Conservation (phyloP, 2,888 invertebrate genomes). For the Adelognathus sp. region DNA sequence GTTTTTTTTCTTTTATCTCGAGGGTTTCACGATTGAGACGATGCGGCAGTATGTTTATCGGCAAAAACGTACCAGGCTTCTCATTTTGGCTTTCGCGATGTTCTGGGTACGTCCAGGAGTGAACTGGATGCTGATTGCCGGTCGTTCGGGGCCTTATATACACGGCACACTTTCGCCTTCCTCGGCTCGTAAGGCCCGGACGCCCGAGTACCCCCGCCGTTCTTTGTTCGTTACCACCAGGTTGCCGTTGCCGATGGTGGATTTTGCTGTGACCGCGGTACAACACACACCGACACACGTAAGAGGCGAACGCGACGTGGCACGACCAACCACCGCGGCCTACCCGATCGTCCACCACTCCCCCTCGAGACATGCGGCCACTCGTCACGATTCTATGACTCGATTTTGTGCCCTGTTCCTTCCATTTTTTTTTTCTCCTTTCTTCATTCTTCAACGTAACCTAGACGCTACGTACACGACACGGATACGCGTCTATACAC, state of each 20-base stretch:
- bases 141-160: slow-evolving; percentile 83
- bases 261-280: slow-evolving; percentile 55
- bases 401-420: slow-evolving; percentile 65
- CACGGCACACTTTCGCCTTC: slow-evolving; percentile 83
- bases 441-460: slow-evolving; percentile 38
- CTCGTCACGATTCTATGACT: slow-evolving; percentile 72
- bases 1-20: too few species aligned
- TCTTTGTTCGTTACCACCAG: slow-evolving; percentile 76
- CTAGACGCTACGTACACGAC: slow-evolving; percentile 50
- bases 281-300: slow-evolving; percentile 39
- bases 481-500: slow-evolving; percentile 44
- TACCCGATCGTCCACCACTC: slow-evolving; percentile 75
- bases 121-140: slow-evolving; percentile 84
- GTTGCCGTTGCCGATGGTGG: too few species aligned
- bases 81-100: slow-evolving; percentile 80
- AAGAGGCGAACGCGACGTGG: slow-evolving; percentile 11
- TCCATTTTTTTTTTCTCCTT: slow-evolving; percentile 49
- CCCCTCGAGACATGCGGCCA: slow-evolving; percentile 75
- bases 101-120: slow-evolving; percentile 83
- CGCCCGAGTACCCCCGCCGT: slow-evolving; percentile 75
- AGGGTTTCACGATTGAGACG: background rate
- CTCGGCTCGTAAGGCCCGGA: slow-evolving; percentile 75
- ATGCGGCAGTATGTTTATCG: slow-evolving; percentile 11
- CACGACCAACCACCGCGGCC: slow-evolving; percentile 52
- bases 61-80: slow-evolving; percentile 77